Conservation (phyloP, 2,113 vertebrate genomes). For the Oophaga pumilio region DNA sequence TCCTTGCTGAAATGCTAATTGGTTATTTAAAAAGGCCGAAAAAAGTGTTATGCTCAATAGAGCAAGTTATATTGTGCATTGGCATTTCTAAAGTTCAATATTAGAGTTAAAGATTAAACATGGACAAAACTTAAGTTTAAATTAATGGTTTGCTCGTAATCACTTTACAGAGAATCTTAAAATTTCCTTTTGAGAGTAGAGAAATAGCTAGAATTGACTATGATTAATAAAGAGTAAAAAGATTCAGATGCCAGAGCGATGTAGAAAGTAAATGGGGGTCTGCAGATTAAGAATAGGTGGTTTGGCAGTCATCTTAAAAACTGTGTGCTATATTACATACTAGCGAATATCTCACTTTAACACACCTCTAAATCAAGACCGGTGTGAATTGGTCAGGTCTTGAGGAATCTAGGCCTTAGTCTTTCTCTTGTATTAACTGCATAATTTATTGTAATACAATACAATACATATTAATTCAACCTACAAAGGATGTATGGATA, state of each 20-base stretch:
- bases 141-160: neutral
- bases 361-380: too few relatives aligned
- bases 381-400: too few relatives aligned
- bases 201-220: neutral
- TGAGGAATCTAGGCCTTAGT: too few relatives aligned
- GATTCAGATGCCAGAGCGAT: neutral
- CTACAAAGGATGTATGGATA: neutral
- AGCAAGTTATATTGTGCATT: neutral
- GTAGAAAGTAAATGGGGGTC: neutral
- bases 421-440: too few relatives aligned
- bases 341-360: neutral
- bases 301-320: neutral
- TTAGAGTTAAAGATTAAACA: neutral
- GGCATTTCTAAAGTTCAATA: neutral
- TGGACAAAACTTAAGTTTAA: neutral
- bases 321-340: too few relatives aligned
- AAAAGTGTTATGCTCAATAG: neutral
- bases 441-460: too few relatives aligned
- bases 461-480: too few relatives aligned
- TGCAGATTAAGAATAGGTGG: neutral
- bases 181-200: neutral
- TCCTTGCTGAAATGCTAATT: neutral
- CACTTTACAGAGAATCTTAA: neutral
- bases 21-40: neutral
- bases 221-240: neutral